A percentile compares a stretch with the other conserved stretches of the same genome.
Evolutionary conservation across 1,140 invertebrate genomes (phyloP).

Genomic region (Calosoma granatense): DNA sequence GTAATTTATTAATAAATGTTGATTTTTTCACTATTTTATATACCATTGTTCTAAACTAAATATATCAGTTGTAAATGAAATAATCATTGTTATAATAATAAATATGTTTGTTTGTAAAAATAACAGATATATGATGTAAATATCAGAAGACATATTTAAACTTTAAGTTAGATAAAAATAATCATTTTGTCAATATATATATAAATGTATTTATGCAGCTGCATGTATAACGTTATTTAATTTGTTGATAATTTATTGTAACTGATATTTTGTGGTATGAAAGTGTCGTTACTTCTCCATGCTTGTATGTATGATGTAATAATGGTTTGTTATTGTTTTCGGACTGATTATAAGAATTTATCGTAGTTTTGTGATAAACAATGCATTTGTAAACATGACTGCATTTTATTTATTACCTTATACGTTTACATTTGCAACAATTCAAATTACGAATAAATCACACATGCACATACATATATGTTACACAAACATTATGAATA

Average conservation of each 20-base stretch:
- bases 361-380: no score
- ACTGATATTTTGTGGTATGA: background rate
- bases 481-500: no score
- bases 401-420: no score
- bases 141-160: background rate
- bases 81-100: background rate
- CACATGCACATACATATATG: no score
- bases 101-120: background rate
- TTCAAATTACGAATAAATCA: background rate
- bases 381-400: background rate
- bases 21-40: background rate
- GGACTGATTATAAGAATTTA: background rate
- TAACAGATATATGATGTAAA: background rate
- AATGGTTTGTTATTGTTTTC: background rate
- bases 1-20: slow-evolving; percentile 1
- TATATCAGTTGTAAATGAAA: no score
- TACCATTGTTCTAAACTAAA: no score
- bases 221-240: background rate
- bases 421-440: no score
- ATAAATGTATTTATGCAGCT: background rate
- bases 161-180: background rate
- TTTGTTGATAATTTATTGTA: background rate
- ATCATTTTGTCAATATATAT: slow-evolving; percentile 1
- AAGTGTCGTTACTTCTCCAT: background rate
- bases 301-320: no score